Conservation (phyloP, 2,113 vertebrate species). For the Triplophysa dalaica region DNA sequence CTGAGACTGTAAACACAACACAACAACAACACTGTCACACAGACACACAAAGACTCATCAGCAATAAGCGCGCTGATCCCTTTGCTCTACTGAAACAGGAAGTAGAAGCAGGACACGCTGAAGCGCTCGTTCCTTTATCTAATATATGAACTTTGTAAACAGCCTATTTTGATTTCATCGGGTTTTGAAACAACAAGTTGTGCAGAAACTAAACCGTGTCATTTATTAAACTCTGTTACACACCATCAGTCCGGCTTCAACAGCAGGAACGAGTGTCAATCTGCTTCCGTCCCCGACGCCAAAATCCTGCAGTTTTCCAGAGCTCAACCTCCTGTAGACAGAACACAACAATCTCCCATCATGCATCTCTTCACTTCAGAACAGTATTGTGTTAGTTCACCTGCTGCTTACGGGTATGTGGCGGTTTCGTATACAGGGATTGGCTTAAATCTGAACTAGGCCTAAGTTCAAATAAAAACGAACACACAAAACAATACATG, state of each 20-base stretch:
- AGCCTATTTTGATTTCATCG: too few species aligned
- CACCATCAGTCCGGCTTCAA: constrained; percentile 89
- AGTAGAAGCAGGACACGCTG: too few species aligned
- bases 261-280: constrained; percentile 86
- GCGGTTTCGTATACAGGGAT: too few species aligned
- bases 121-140: too few species aligned
- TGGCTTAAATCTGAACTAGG: too few species aligned
- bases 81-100: background rate
- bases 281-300: constrained; percentile 88
- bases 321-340: constrained; percentile 79
- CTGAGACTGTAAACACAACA: constrained; percentile 71
- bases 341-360: background rate
- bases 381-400: background rate
- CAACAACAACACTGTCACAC: background rate
- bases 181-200: background rate
- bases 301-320: constrained; percentile 83
- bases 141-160: too few species aligned
- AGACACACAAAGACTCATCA: background rate
- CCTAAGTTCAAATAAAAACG: too few species aligned
- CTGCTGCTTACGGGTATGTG: too few species aligned
- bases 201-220: too few species aligned
- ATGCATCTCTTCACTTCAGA: background rate
- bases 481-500: too few species aligned
- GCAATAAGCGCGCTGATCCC: too few species aligned
- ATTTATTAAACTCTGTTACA: constrained; percentile 45